Conservation (phyloP, 2,888 invertebrate species). For the Drepanosiphum platanoidis region DNA sequence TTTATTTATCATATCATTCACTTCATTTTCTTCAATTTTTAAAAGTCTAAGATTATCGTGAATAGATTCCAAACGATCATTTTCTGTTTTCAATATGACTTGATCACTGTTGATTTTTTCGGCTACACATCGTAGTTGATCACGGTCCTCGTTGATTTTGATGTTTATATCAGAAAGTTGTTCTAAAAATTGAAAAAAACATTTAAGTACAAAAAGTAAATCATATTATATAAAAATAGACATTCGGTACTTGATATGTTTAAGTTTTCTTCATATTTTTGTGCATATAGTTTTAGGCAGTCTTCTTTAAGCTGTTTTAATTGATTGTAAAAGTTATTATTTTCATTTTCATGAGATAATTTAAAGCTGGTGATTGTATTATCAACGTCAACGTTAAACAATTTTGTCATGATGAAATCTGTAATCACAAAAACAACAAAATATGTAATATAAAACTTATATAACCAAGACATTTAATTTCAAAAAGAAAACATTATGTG, state of each 20-base stretch:
- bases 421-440: background rate
- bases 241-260: background rate
- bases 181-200: conserved; percentile 6
- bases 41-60: background rate
- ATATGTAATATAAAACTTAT: background rate
- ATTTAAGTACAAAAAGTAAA: too few relatives aligned
- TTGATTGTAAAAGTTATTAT: background rate
- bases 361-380: background rate
- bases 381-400: conserved; percentile 17
- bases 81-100: background rate
- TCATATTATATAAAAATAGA: background rate
- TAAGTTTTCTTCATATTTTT: background rate
- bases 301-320: background rate
- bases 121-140: background rate
- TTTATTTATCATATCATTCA: background rate
- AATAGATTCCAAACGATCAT: background rate
- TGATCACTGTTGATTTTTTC: conserved; percentile 6
- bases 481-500: background rate
- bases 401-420: conserved; percentile 18
- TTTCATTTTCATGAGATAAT: background rate
- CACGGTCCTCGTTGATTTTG: background rate
- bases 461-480: background rate
- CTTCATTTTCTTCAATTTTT: background rate
- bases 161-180: background rate
- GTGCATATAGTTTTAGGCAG: background rate